Evolutionary conservation across 1,140 invertebrate species (phyloP).

Genomic region (Zaprionus capensis): DNA sequence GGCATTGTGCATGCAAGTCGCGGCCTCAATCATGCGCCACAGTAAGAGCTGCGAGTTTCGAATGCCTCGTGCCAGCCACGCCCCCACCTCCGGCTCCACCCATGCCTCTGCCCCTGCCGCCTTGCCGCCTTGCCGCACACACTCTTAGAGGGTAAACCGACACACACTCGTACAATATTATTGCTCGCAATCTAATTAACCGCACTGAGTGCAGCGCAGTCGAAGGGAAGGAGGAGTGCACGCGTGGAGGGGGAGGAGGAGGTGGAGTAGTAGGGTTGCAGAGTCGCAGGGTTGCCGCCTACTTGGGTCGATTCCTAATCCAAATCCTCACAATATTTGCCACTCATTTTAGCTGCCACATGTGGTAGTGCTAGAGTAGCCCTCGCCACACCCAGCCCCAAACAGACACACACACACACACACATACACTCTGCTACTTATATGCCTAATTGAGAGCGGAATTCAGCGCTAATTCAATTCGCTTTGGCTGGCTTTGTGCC

Average conservation of each 20-base stretch:
- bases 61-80: neutral
- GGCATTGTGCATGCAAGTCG: conserved; percentile 38
- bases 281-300: neutral
- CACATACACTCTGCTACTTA: conserved; percentile 24
- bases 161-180: conserved; percentile 66
- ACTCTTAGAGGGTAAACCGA: conserved; percentile 13
- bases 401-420: conserved; percentile 21
- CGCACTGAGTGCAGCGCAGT: conserved; percentile 37
- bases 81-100: neutral
- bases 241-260: too few species aligned
- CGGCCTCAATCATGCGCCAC: conserved; percentile 30
- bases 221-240: too few species aligned
- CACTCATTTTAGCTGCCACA: conserved; percentile 35
- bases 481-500: conserved; percentile 26
- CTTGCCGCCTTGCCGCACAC: neutral
- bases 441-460: conserved; percentile 77
- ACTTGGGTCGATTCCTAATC: neutral
- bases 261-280: too few species aligned
- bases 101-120: too few species aligned
- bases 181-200: conserved; percentile 78
- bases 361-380: conserved; percentile 5
- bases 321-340: conserved; percentile 45
- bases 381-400: neutral
- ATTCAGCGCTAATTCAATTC: conserved; percentile 73
- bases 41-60: neutral